Conservation (phyloP, 2,113 vertebrate species). For the Columba janthina region DNA sequence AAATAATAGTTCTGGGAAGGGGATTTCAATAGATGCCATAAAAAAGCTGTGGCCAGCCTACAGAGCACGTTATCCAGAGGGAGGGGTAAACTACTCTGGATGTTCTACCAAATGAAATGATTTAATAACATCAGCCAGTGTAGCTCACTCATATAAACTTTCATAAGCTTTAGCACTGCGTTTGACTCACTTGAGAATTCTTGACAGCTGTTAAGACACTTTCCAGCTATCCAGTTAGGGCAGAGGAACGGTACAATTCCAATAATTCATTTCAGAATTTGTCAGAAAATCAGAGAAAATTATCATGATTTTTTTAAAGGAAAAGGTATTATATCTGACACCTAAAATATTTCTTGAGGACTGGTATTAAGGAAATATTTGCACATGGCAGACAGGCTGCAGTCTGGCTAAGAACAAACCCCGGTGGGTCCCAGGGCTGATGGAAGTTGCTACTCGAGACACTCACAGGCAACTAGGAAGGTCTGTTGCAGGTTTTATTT, state of each 20-base stretch:
- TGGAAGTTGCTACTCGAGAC: slow-evolving; percentile 5
- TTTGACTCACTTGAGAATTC: slow-evolving; percentile 32
- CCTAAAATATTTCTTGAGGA: not conserved
- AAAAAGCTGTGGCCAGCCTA: not conserved
- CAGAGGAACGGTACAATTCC: not conserved
- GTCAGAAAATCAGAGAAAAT: not conserved
- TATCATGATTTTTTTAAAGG: not conserved
- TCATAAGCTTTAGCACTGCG: not conserved
- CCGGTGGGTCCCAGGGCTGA: not conserved
- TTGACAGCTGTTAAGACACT: slow-evolving; percentile 9
- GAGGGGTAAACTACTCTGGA: not conserved
- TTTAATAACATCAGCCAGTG: not conserved
- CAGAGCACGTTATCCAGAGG: not conserved
- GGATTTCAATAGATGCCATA: not conserved
- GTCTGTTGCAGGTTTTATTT: slow-evolving; percentile 55
- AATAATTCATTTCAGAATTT: slow-evolving; percentile 21
- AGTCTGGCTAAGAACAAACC: not conserved
- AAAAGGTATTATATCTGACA: not conserved
- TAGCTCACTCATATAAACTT: not conserved
- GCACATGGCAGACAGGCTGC: slow-evolving; percentile 1
- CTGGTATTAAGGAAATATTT: not conserved
- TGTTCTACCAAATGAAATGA: not conserved
- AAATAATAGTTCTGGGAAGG: not conserved
- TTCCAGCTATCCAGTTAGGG: slow-evolving; percentile 10
- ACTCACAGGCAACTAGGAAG: slow-evolving; percentile 7